Conservation (phyloP, 2,888 invertebrate genomes). For the Schrankia costaestrigalis region DNA sequence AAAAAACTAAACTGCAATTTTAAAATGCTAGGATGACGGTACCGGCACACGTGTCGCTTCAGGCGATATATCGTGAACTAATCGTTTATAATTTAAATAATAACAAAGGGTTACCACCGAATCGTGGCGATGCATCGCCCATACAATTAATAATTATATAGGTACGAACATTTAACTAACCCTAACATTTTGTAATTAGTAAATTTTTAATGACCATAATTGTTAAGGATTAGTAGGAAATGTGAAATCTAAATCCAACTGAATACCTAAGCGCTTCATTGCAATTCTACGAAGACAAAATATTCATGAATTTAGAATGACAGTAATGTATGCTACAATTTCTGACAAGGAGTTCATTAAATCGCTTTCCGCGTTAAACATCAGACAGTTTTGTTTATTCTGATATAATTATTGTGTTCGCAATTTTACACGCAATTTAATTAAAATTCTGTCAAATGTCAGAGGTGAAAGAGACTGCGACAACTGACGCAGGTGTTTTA, state of each 20-base stretch:
- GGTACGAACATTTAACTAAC: slow-evolving; percentile 28
- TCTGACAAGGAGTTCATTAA: no score
- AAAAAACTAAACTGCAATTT: slow-evolving; percentile 44
- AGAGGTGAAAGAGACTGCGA: slow-evolving; percentile 57
- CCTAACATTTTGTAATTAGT: slow-evolving; percentile 23
- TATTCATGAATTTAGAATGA: no score
- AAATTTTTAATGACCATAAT: slow-evolving; percentile 22
- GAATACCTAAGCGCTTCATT: no score
- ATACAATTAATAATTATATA: slow-evolving; percentile 44
- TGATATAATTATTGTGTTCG: no score
- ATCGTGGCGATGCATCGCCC: slow-evolving; percentile 36
- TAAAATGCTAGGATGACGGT: slow-evolving; percentile 50
- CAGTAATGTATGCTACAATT: no score
- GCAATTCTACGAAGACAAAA: slow-evolving; percentile 20
- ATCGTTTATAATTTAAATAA: slow-evolving; percentile 60
- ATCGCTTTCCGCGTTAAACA: no score
- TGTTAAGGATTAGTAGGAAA: slow-evolving; percentile 17
- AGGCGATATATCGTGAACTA: slow-evolving; percentile 43
- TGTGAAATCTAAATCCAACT: slow-evolving; percentile 23
- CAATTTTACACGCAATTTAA: no score
- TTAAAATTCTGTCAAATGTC: slow-evolving; percentile 62
- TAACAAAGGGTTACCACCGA: slow-evolving; percentile 47
- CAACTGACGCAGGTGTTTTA: slow-evolving; percentile 55
- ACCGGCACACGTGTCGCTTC: slow-evolving; percentile 43
- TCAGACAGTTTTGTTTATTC: no score